phyloP scores from a whole-genome alignment of 2,797 vertebrate genomes.

The Pagetopsis macropterus region DNA sequence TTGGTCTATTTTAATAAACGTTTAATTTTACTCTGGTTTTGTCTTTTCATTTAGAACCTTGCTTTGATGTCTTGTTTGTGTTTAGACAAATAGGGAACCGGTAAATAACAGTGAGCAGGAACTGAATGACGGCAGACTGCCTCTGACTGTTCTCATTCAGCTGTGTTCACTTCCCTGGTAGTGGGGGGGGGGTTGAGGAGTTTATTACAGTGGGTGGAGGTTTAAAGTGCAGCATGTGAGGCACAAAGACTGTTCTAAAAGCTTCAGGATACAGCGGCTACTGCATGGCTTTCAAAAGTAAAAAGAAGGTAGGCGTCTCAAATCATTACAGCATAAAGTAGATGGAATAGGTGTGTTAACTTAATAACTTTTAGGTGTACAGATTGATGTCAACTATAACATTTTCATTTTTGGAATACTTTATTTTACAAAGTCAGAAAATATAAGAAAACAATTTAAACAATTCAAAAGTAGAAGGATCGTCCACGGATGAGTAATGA shows the following conservation, averaged over 20 bases:
- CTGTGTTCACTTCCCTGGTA: constrained; percentile 5
- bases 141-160: neutral
- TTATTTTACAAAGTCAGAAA: constrained; percentile 73
- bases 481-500: neutral
- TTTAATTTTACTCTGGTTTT: constrained; percentile 34
- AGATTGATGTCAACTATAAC: neutral
- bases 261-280: neutral
- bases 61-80: neutral
- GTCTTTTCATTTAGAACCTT: neutral
- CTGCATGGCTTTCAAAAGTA: constrained; percentile 58
- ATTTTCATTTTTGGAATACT: constrained; percentile 12
- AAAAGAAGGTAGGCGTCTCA: constrained; percentile 61
- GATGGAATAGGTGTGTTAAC: neutral
- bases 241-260: neutral
- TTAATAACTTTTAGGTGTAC: neutral
- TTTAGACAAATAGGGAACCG: neutral
- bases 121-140: neutral
- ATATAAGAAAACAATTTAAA: constrained; percentile 36
- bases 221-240: accelerated
- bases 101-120: neutral
- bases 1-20: constrained; percentile 72
- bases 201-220: neutral
- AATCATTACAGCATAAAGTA: neutral
- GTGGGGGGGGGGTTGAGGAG: neutral
- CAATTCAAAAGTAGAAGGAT: constrained; percentile 47